Evolutionary conservation across 2,797 vertebrate genomes (phyloP).

Genomic region (Toxotes lorentzi): DNA sequence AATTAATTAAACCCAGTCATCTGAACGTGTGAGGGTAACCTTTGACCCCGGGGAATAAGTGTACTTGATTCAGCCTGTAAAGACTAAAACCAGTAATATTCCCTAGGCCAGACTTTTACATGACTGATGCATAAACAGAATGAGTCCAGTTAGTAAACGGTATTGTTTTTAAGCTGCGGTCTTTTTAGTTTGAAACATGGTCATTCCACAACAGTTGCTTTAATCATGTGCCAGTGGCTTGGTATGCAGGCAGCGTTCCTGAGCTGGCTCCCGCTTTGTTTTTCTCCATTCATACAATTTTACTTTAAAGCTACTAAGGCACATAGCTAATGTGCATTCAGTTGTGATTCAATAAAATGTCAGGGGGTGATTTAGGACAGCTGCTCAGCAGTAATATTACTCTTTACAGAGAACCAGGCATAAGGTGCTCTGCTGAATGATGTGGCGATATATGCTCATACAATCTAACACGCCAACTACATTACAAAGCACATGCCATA

Average conservation of each 20-base stretch:
- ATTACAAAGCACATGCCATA: constrained; percentile 15
- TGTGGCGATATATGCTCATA: constrained; percentile 27
- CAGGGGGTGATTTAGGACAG: constrained; percentile 67
- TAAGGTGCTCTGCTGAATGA: constrained; percentile 54
- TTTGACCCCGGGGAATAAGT: neutral
- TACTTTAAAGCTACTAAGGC: constrained; percentile 50
- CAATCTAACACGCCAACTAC: constrained; percentile 42
- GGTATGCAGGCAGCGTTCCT: constrained; percentile 21
- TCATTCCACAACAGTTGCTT: constrained; percentile 12
- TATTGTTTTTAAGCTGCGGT: neutral
- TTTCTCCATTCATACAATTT: constrained; percentile 47
- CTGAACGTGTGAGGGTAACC: constrained; percentile 21
- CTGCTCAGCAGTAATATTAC: constrained; percentile 61
- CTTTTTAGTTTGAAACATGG: constrained; percentile 17
- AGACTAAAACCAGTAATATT: neutral
- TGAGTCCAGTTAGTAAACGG: neutral
- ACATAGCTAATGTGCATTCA: constrained; percentile 53
- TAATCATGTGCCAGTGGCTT: constrained; percentile 19
- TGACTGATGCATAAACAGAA: neutral
- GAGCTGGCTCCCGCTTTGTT: constrained; percentile 31
- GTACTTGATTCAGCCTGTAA: constrained; percentile 30
- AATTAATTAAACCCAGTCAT: constrained; percentile 38
- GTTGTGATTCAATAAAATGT: constrained; percentile 72
- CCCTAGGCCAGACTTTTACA: neutral
- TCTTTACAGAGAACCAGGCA: constrained; percentile 55